Base-by-base conservation (phyloP, 2,113 vertebrate species). In the Cyprinodon brontotheroides region DNA sequence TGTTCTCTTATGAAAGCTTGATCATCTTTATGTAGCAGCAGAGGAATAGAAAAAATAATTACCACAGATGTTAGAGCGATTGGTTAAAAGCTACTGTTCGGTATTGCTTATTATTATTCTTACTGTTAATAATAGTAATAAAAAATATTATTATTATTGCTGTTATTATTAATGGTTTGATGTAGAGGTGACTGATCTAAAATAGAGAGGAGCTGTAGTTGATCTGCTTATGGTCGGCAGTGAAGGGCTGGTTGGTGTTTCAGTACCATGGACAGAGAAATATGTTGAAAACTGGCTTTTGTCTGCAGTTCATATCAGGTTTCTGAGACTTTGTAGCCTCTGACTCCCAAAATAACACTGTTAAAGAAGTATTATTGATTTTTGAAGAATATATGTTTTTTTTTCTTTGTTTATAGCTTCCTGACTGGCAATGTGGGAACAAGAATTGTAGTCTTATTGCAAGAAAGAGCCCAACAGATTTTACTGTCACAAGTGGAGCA, bases 251-350 rank as follows among this genome's bases (percentile, higher is more conserved):
- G 40, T 45, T 15, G 39, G 43, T 50, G 37, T 75, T 87, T 87
- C 85, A 90, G 85, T 71, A 89, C 85, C 87, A 81, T 17, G 87
- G 87, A 90, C 80, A 90, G 83, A 71, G 79, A 68, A 72, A 15
- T 4, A 20, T n/a, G 39, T 37, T 29, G 9, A 8, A 17, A 65
- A 20, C 37, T 38, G 36, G 22, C 53, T 76, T 68, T n/a, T 64
- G 67, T 77, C 53, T 78, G 61, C 4, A 57, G 50, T 9, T 57
- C 8, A n/a, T 8, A 53, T 17, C 50, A 53, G 50, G 5, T 53
- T 53, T 9, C 50, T 50, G 7, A 53, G 50, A 20, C 50, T 57
- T 57, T 10, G 20, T 57, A 57, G 17, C 2, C n/a, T n/a, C 20
- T 7, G n/a, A 57, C 50, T 57, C 7, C 8, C 17, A 9, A 57